Evolutionary conservation across 2,797 vertebrate species (phyloP).

Genomic region (Bucorvus abyssinicus): DNA sequence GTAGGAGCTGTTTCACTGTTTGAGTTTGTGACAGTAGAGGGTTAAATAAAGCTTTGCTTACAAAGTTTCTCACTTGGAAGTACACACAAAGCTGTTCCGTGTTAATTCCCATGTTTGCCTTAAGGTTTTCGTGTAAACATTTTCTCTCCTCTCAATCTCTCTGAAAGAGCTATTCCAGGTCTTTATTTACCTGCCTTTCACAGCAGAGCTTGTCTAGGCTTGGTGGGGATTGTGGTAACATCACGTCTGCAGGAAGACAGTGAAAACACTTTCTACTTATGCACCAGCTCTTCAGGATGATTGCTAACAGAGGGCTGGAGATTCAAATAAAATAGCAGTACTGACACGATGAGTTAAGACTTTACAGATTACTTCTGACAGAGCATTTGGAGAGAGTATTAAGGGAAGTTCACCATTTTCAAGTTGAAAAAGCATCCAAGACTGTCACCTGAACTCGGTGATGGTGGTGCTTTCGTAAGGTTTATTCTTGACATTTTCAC

Average conservation of each 20-base stretch:
- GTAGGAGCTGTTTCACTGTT: not conserved
- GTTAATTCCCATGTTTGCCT: conserved; percentile 32
- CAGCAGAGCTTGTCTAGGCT: conserved; percentile 24
- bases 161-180: not conserved
- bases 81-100: conserved; percentile 16
- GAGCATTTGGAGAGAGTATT: not conserved
- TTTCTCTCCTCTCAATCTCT: not conserved
- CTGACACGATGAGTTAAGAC: not conserved
- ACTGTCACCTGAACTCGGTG: not conserved
- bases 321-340: not conserved
- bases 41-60: conserved; percentile 56
- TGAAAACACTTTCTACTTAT: not conserved
- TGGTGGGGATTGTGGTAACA: conserved; percentile 1
- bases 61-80: conserved; percentile 14
- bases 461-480: not conserved
- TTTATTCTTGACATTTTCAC: not conserved
- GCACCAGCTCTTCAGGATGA: not conserved
- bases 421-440: not conserved
- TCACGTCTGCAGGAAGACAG: not conserved
- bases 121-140: conserved; percentile 14
- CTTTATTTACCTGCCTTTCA: conserved; percentile 45
- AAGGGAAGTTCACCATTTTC: not conserved
- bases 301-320: not conserved
- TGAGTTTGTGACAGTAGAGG: conserved; percentile 25
- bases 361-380: not conserved